Base-by-base conservation (phyloP, 2,888 invertebrate species). In the Cataglyphis altisquamis region DNA sequence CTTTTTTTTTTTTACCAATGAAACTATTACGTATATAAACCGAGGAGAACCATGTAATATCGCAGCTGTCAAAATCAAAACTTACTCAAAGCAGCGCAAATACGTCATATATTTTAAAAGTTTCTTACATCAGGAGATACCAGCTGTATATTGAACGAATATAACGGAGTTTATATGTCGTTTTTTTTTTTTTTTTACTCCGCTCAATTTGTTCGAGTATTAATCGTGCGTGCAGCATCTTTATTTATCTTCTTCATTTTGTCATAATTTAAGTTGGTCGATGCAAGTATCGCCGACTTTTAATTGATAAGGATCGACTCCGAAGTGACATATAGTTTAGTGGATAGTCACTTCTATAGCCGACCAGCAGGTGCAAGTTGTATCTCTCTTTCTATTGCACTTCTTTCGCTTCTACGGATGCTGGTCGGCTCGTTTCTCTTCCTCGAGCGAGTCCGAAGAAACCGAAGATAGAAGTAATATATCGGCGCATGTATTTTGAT, bases 351-450 rank as follows among this genome's bases (percentile, higher is more conserved):
- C 85, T 87, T 77, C 68, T 74, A 55, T 82, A 55, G 77, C 63
- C 83, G 39, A 82, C 86, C 87, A 68, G 86, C 89, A 89, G 89
- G 89, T 89, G 89, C 89, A 87, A 82, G 77, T 77, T 86, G 78
- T 72, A 82, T 62, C 80, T 88, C 60, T 80, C 68, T 36, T 32
- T 73, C 36, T 75, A 84, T 89, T 70, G 64, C 82, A 82, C 78
- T 84, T 73, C 77, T 72, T 81, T 82, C 73, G 84, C 70, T 85
- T 21, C 80, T 60, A 52, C 60, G 62, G 25, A 63, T 70, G 78
- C 48, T 55, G 81, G 62, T 72, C 81, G 83, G 55, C 81, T 86
- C 77, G 90, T 86, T 88, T 86, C 83, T 84, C 90, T 88, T 80
- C 60, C 80, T 75, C 73, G 77, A 32, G 41, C 21, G 21, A 52